Base-by-base conservation (phyloP, 2,797 vertebrate species). In the Sphenopsis melanotis region DNA sequence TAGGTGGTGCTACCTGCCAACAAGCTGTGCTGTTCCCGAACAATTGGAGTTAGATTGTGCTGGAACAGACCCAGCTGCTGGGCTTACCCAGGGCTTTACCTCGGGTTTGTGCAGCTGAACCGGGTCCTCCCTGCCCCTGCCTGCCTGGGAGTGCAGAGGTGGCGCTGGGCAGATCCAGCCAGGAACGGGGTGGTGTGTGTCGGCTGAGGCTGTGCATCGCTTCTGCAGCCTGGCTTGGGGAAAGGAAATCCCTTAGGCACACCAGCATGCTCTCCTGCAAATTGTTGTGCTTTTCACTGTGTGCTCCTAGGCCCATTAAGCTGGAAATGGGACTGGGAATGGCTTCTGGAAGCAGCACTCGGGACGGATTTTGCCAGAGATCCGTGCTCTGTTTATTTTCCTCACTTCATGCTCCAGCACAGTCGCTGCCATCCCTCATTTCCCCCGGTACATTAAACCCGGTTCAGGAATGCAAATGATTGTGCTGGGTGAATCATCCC, bases 351-450 rank as follows among this genome's bases (percentile, higher is more conserved):
- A 65, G 30, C 53, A 87, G 18, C 47, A 44, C 24, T 1, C 1
- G 2, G 42, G 60, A 47, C 32, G 64, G 49, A 21, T 71, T 71
- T 75, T 92, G 68, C 68, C 82, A 78, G 79, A 78, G 39, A 12
- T 14, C 5, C 2, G 18, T 60, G 15, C 64, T 56, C 52, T 27
- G 5, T 0, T 84, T 76, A 17, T 72, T 88, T 79, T 90, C 42
- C 69, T 91, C 65, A 49, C 84, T 93, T 88, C 50, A 29, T 83
- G 70, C 84, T 92, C 32, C 61, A 83, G 50, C 39, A 42, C 16
- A 75, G 71, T 72, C 65, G 42, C 79, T 92, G 71, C 92, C 76
- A 68, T 81, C 84, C 72, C 79, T 78, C 72, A 49, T 96, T 92
- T 89, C 87, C 78, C 66, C 32, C 41, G 69, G 50, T 81, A 78